Percentiles rank a stretch among this genome's conserved stretches.
phyloP scores from a whole-genome alignment of 2,113 vertebrate genomes.

The Stigmatopora nigra region DNA sequence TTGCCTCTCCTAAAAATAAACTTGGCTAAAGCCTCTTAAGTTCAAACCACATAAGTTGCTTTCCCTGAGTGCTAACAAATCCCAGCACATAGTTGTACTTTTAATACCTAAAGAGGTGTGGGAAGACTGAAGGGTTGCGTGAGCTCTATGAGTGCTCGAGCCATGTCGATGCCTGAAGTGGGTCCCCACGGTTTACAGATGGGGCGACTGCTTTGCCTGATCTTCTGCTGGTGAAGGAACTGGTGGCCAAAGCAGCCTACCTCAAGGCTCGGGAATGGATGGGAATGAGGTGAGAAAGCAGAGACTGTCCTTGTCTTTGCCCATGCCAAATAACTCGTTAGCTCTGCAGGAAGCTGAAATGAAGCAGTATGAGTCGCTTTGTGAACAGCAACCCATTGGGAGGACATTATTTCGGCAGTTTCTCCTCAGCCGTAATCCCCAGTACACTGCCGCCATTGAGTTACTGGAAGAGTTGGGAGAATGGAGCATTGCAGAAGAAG shows the following conservation, averaged over 20 bases:
- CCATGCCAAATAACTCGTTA: conserved; percentile 59
- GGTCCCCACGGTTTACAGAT: neutral
- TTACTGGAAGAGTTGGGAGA: conserved; percentile 75
- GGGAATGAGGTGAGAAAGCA: conserved; percentile 71
- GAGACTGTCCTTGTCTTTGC: conserved; percentile 69
- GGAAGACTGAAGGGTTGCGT: conserved; percentile 7
- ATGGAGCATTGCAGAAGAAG: conserved; percentile 75
- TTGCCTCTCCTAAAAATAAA: conserved; percentile 56
- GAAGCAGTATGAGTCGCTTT: conserved; percentile 73
- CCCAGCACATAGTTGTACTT: conserved; percentile 27
- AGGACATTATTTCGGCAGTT: conserved; percentile 79
- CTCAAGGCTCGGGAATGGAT: conserved; percentile 75
- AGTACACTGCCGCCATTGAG: conserved; percentile 60
- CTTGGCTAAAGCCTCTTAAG: conserved; percentile 61
- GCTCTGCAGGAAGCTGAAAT: conserved; percentile 39
- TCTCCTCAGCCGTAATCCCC: conserved; percentile 57
- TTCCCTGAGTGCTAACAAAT: conserved; percentile 47
- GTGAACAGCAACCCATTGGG: conserved; percentile 84
- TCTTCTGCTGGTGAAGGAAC: conserved; percentile 75
- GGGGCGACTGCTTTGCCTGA: conserved; percentile 70
- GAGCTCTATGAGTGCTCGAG: conserved; percentile 14
- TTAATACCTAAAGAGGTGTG: conserved; percentile 22
- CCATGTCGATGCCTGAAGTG: conserved; percentile 7
- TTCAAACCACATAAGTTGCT: conserved; percentile 59
- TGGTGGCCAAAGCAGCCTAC: conserved; percentile 86